Conservation (phyloP, 2,888 invertebrate genomes). For the Germaria angustata region DNA sequence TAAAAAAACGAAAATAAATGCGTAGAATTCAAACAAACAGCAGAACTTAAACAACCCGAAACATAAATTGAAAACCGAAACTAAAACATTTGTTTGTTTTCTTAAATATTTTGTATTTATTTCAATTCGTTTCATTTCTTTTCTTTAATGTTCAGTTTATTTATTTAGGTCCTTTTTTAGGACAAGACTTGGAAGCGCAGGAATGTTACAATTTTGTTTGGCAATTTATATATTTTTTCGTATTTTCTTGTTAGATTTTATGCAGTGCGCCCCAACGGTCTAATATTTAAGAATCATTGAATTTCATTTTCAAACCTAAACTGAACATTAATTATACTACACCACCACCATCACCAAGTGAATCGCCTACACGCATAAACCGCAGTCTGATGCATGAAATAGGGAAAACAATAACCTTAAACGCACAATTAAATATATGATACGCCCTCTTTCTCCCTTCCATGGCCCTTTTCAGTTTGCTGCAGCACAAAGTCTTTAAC, state of each 20-base stretch:
- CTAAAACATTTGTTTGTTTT: conserved; percentile 60
- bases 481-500: background rate
- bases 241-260: conserved; percentile 66
- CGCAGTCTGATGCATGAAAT: background rate
- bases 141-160: conserved; percentile 1
- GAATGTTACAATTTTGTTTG: conserved; percentile 50
- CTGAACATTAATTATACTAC: conserved; percentile 72
- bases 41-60: background rate
- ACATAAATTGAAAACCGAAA: conserved; percentile 41
- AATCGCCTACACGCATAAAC: conserved; percentile 64
- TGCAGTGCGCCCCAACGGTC: conserved; percentile 58
- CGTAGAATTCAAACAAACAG: conserved; percentile 24
- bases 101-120: conserved; percentile 42
- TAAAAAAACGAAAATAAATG: conserved; percentile 1
- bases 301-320: conserved; percentile 28
- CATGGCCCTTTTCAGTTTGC: background rate
- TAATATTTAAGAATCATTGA: conserved; percentile 19
- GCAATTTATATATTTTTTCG: conserved; percentile 30
- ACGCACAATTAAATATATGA: conserved; percentile 77
- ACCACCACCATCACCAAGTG: conserved; percentile 48
- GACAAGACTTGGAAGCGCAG: background rate
- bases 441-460: conserved; percentile 71
- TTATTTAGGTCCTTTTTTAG: conserved; percentile 53
- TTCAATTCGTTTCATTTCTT: conserved; percentile 16
- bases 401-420: conserved; percentile 39